Evolutionary conservation across 2,797 vertebrate genomes (phyloP).

Genomic region (Tangara arthus): DNA sequence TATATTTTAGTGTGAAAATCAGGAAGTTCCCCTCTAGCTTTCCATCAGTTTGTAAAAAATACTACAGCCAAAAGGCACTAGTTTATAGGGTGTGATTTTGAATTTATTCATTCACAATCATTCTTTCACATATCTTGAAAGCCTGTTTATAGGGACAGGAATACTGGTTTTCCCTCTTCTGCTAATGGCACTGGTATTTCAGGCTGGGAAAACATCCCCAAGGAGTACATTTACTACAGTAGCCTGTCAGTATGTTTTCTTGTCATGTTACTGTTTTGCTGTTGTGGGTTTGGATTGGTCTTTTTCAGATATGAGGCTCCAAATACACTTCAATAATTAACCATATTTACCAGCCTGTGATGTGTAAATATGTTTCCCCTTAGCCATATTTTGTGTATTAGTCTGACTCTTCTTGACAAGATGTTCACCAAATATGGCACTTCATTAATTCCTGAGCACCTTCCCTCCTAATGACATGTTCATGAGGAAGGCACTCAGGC

Average conservation of each 20-base stretch:
- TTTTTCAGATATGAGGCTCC: neutral
- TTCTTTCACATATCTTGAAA: neutral
- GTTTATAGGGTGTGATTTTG: neutral
- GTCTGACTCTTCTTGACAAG: slow-evolving; percentile 40
- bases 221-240: neutral
- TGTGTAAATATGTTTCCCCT: slow-evolving; percentile 37
- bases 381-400: slow-evolving; percentile 47
- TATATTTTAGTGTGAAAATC: neutral
- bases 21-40: neutral
- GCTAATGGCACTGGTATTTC: neutral
- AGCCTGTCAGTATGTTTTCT: neutral
- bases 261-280: neutral
- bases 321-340: slow-evolving; percentile 22
- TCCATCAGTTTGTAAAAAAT: neutral
- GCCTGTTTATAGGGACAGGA: neutral
- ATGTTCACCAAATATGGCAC: slow-evolving; percentile 23
- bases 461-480: neutral
- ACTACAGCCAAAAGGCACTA: neutral
- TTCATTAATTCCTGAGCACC: slow-evolving; percentile 28
- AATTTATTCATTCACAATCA: neutral
- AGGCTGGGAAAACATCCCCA: neutral
- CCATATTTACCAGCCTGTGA: slow-evolving; percentile 1
- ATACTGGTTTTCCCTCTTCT: neutral
- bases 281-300: neutral
- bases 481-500: neutral